phyloP scores from a whole-genome alignment of 2,888 invertebrate genomes.

The Cheilosia soror region DNA sequence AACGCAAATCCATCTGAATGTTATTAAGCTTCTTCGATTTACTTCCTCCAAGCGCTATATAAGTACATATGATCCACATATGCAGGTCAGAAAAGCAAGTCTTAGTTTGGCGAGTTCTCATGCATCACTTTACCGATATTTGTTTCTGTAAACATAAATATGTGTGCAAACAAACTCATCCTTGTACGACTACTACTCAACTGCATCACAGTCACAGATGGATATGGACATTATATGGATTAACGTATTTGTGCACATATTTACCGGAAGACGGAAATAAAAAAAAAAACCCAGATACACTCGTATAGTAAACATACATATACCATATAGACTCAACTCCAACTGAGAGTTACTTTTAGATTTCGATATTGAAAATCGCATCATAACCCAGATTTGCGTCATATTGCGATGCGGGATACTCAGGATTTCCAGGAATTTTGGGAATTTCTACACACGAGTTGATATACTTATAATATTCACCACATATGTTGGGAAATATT shows the following conservation, averaged over 20 bases:
- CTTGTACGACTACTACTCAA: background rate
- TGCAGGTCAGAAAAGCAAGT: too few species aligned
- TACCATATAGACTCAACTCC: background rate
- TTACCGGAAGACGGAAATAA: slow-evolving; percentile 1
- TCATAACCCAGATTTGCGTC: slow-evolving; percentile 15
- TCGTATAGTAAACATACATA: background rate
- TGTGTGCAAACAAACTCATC: background rate
- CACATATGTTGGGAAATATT: slow-evolving; percentile 31
- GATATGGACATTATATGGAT: too few species aligned
- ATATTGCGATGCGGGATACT: background rate
- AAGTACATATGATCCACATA: too few species aligned
- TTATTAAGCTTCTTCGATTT: too few species aligned
- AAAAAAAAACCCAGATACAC: background rate
- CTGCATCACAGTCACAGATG: slow-evolving; percentile 1
- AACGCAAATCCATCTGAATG: too few species aligned
- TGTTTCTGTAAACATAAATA: background rate
- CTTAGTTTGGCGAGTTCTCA: too few species aligned
- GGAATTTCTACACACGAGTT: background rate
- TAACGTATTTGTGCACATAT: background rate
- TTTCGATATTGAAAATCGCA: background rate
- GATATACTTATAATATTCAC: background rate
- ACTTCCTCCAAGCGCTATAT: too few species aligned
- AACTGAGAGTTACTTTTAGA: background rate
- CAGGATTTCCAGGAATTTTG: slow-evolving; percentile 7
- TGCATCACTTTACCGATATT: background rate